Percentiles rank a stretch among this genome's conserved stretches.
Conservation (phyloP, 1,140 invertebrate genomes). For the Eulimnadia texana region DNA sequence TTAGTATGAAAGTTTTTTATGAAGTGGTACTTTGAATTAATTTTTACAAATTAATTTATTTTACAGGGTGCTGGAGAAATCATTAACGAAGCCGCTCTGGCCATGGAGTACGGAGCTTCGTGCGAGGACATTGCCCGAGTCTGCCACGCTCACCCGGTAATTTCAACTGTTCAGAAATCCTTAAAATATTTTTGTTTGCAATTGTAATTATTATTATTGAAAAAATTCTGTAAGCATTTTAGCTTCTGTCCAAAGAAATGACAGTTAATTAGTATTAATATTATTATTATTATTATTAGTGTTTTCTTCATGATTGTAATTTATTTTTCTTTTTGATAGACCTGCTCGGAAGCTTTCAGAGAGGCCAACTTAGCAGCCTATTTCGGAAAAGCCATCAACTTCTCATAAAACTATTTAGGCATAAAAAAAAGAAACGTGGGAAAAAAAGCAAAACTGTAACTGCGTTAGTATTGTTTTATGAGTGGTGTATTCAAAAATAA, state of each 20-base stretch:
- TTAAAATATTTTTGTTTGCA: neutral
- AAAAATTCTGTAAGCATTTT: neutral
- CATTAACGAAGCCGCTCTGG: conserved; percentile 92
- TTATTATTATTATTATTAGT: neutral
- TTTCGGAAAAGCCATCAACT: conserved; percentile 96
- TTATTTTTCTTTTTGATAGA: conserved; percentile 46
- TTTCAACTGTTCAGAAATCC: no score
- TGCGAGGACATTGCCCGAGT: conserved; percentile 95
- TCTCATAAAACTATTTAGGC: conserved; percentile 32
- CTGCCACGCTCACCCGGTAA: conserved; percentile 96
- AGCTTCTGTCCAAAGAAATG: neutral
- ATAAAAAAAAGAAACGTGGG: neutral
- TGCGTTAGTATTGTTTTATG: no score
- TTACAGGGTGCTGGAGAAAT: conserved; percentile 73
- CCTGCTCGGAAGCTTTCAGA: conserved; percentile 89
- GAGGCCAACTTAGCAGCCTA: conserved; percentile 94
- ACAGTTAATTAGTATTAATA: no score
- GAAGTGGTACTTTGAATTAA: conserved; percentile 13
- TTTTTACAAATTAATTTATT: conserved; percentile 1
- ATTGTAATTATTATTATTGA: neutral
- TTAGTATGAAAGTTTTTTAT: no score
- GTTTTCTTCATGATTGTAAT: conserved; percentile 7
- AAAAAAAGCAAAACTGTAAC: conserved; percentile 1
- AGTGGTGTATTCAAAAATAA: no score
- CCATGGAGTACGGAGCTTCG: conserved; percentile 97